A percentile compares a stretch with the other conserved stretches of the same genome.
phyloP scores from a whole-genome alignment of 1,140 invertebrate genomes.

The Drosophila obscura region DNA sequence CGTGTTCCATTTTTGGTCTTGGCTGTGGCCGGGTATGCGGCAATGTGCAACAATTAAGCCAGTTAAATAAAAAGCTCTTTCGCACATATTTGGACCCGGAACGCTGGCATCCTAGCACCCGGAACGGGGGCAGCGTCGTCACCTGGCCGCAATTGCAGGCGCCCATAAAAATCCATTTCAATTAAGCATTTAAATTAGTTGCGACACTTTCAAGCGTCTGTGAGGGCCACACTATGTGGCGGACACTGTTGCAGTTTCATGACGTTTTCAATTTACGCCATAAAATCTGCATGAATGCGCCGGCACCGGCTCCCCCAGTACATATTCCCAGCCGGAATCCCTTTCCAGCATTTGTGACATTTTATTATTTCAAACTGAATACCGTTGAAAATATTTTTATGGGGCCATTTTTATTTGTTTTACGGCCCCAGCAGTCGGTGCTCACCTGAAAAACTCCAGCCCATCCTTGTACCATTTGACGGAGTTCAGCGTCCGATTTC shows the following conservation, averaged over 20 bases:
- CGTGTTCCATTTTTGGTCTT: not conserved
- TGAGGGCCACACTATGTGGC: constrained; percentile 58
- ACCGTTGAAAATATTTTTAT: constrained; percentile 72
- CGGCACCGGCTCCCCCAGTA: constrained; percentile 40
- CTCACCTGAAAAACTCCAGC: constrained; percentile 89
- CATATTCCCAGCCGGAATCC: constrained; percentile 9
- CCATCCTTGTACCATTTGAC: constrained; percentile 93
- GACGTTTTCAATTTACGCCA: constrained; percentile 80
- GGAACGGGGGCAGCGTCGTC: constrained; percentile 15
- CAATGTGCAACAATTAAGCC: constrained; percentile 74
- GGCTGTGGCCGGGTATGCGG: not conserved
- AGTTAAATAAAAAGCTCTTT: constrained; percentile 79
- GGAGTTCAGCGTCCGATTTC: constrained; percentile 88
- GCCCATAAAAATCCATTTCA: constrained; percentile 83
- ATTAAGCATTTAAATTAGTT: constrained; percentile 84
- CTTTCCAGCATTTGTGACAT: constrained; percentile 34
- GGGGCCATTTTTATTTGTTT: constrained; percentile 52
- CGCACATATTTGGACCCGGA: constrained; percentile 72
- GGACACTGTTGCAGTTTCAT: constrained; percentile 73
- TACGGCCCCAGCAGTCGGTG: constrained; percentile 55
- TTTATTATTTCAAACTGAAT: constrained; percentile 72
- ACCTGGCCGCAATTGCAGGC: constrained; percentile 67
- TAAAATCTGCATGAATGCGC: constrained; percentile 82
- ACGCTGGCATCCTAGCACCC: not conserved
- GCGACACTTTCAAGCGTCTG: constrained; percentile 67